phyloP scores from a whole-genome alignment of 2,797 vertebrate genomes.

The Poeciliopsis infans region DNA sequence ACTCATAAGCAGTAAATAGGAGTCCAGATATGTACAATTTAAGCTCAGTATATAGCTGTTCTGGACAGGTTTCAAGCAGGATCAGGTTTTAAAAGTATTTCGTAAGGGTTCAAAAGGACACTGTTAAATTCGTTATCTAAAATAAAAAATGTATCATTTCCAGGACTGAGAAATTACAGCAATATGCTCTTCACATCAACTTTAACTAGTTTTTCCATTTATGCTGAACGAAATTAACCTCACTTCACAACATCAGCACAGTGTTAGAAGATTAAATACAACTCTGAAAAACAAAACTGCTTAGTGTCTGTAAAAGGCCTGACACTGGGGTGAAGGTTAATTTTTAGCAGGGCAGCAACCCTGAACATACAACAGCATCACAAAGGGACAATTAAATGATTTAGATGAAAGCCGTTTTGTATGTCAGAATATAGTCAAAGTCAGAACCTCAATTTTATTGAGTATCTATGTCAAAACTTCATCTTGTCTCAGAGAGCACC shows the following conservation, averaged over 20 bases:
- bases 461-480: not conserved
- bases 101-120: not conserved
- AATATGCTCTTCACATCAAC: not conserved
- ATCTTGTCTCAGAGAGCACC: not conserved
- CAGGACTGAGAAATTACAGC: not conserved
- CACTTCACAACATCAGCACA: not conserved
- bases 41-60: not conserved
- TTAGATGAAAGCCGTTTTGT: not conserved
- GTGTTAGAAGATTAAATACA: not conserved
- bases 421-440: not conserved
- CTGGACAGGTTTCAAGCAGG: not conserved
- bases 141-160: not conserved
- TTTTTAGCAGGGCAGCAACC: too few species aligned
- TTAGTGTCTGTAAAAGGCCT: not conserved
- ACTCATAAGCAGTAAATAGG: not conserved
- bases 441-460: not conserved
- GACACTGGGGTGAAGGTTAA: too few species aligned
- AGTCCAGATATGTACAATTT: not conserved
- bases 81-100: not conserved
- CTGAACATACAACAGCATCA: too few species aligned
- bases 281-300: not conserved
- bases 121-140: not conserved
- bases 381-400: too few species aligned
- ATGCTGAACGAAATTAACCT: not conserved
- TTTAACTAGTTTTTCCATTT: not conserved